Percentiles rank a stretch among this genome's conserved stretches.
These are phyloP conservation scores for Corythaixoides concolor DNA, from an alignment of 2,113 vertebrate species.

Conservation along the genomic window DNA sequence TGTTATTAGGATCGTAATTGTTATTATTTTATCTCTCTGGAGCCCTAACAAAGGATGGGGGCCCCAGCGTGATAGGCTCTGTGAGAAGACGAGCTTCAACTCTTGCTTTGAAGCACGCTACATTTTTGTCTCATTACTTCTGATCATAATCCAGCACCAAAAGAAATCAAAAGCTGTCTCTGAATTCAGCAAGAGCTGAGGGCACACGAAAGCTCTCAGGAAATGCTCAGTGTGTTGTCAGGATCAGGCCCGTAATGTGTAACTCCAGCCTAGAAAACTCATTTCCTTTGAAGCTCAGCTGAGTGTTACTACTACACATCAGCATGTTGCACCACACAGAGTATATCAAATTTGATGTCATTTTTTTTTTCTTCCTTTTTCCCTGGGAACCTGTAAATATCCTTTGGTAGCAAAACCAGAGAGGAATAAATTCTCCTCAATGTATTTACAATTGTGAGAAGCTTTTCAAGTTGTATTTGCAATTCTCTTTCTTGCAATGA, in stretches of 20 bases:
- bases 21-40: not conserved
- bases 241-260: constrained; percentile 45
- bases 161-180: constrained; percentile 29
- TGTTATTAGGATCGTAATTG: not conserved
- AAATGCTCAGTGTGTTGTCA: constrained; percentile 26
- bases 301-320: constrained; percentile 20
- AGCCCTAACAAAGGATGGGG: not conserved
- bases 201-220: constrained; percentile 4
- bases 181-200: not conserved
- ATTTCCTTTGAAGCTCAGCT: constrained; percentile 58
- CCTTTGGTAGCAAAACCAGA: constrained; percentile 69
- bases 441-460: constrained; percentile 81
- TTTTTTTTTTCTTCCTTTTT: constrained; percentile 64
- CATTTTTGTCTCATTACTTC: constrained; percentile 4
- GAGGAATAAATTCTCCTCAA: constrained; percentile 73
- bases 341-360: constrained; percentile 68
- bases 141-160: constrained; percentile 26
- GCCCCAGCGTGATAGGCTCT: not conserved
- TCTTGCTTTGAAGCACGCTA: not conserved
- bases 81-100: not conserved
- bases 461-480: constrained; percentile 80
- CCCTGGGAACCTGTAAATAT: constrained; percentile 71
- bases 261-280: constrained; percentile 48
- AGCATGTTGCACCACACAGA: constrained; percentile 40
- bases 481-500: constrained; percentile 75